Conservation (phyloP, 2,113 vertebrate genomes). For the Kryptolebias marmoratus region DNA sequence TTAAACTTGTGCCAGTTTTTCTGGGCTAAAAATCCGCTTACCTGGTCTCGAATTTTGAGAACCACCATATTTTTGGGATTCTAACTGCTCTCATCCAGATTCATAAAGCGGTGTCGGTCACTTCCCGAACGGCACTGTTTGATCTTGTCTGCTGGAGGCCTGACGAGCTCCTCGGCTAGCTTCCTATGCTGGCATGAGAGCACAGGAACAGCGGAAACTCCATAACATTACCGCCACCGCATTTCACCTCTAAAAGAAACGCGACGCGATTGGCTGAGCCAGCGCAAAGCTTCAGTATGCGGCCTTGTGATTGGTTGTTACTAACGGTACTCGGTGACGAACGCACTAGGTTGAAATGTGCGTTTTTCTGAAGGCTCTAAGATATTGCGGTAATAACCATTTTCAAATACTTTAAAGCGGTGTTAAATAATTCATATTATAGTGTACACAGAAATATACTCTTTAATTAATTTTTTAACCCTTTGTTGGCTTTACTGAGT, state of each 20-base stretch:
- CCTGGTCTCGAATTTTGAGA: constrained; percentile 85
- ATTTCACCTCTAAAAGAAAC: constrained; percentile 35
- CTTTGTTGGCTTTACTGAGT: no score
- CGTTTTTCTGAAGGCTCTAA: background rate
- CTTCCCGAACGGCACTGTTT: constrained; percentile 47
- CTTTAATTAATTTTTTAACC: background rate
- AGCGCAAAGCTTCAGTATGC: background rate
- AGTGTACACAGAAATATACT: background rate
- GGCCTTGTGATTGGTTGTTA: constrained; percentile 34
- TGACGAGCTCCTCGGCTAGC: constrained; percentile 72
- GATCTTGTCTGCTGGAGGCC: constrained; percentile 66
- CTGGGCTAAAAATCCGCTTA: constrained; percentile 54
- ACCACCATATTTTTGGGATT: constrained; percentile 82
- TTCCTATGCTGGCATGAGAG: constrained; percentile 69
- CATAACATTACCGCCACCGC: constrained; percentile 78
- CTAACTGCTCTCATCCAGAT: constrained; percentile 74
- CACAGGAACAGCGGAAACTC: constrained; percentile 72
- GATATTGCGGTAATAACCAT: background rate
- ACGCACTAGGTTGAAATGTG: constrained; percentile 29
- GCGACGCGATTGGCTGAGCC: constrained; percentile 41
- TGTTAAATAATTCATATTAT: background rate
- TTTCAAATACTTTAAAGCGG: background rate
- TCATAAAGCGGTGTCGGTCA: constrained; percentile 46
- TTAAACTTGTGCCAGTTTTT: constrained; percentile 41
- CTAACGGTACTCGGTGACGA: constrained; percentile 13